Conservation (phyloP, 2,797 vertebrate genomes). For the Phoeniculus purpureus region DNA sequence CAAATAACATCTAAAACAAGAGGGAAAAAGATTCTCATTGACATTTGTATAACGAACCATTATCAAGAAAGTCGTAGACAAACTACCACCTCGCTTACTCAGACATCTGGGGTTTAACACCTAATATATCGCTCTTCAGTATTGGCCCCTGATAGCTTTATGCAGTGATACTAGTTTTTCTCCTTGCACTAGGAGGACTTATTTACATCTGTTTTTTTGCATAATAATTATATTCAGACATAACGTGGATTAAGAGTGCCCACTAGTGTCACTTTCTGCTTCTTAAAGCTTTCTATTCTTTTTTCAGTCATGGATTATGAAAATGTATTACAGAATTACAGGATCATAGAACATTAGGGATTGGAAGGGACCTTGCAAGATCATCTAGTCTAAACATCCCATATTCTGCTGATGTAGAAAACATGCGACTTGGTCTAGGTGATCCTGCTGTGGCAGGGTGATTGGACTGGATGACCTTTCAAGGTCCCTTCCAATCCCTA, state of each 20-base stretch:
- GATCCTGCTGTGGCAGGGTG: no score
- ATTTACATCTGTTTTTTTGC: background rate
- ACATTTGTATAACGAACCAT: background rate
- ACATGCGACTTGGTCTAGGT: no score
- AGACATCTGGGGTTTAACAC: background rate
- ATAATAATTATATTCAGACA: background rate
- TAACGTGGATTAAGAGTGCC: background rate
- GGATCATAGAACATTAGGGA: no score
- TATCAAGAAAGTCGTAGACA: background rate
- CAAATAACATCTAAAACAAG: background rate
- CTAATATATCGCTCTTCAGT: fast-evolving
- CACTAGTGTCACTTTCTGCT: background rate
- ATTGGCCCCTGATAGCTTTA: background rate
- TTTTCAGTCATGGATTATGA: background rate
- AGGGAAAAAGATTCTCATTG: background rate
- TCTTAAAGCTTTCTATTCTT: background rate
- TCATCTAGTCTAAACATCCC: no score
- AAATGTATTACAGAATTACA: no score
- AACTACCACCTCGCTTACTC: background rate
- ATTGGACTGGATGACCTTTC: no score
- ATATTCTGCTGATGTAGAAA: no score
- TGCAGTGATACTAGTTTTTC: background rate
- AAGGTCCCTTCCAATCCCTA: no score
- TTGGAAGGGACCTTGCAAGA: no score
- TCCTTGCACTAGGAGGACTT: background rate